Base-by-base conservation (phyloP, 2,888 invertebrate species). In the Hetaerina titia region DNA sequence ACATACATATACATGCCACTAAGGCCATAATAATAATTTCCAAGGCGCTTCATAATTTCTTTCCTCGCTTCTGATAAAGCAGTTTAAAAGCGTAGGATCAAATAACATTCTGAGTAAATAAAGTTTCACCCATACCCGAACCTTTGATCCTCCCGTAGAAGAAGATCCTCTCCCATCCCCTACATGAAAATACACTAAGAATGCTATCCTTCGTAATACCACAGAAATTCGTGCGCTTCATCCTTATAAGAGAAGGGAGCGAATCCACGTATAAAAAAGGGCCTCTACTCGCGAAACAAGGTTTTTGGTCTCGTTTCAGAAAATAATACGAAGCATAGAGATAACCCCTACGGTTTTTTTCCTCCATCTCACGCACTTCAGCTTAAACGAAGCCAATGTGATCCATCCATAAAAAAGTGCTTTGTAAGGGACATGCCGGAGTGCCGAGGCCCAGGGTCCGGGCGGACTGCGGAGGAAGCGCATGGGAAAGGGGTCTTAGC, bases 321-420 rank as follows among this genome's bases (percentile, higher is more conserved):
- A 81, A 81, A 81, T 81, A 81, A 81, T 81, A 81, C 81, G 11
- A 81, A 31, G 81, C 81, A 81, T 81, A 31, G 31, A 81, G 81
- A 81, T 81, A 31, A 31, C 81, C 81, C 31, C 11, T 9, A 31
- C 13, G 15, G 25, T 81, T 81, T 81, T 81, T 81, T 31, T 15
- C 63, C 25, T 63, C 31, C 90, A 5, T 19, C 17, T 31, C 92
- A 69, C 56, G 92, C 57, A 31, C 19, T 11, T 25, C 45, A 19
- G 25, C 57, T 69, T 92, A n/a, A 92, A 69, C 92, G 69, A 92
- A 69, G 92, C 56, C 92, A 69, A 92, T 92, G 69, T 31, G 56
- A 25, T 92, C 92, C 69, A n/a, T 4, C 19, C 45, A 45, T 64
- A 45, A 69, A 92, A 69, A 69, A 69, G 56, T 92, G 64, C 64